phyloP scores from a whole-genome alignment of 2,888 invertebrate genomes.

The Catocala nupta region DNA sequence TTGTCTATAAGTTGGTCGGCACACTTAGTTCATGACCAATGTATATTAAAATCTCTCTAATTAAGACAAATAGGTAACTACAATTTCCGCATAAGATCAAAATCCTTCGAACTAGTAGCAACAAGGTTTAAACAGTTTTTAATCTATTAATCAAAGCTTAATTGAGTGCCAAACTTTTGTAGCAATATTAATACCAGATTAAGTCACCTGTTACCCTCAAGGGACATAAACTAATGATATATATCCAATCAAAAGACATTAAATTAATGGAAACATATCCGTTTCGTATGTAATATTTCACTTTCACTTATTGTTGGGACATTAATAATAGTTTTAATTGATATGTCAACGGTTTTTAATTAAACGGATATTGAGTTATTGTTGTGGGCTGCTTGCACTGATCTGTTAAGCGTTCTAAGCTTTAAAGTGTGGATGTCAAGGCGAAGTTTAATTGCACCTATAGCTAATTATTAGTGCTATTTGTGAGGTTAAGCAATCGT shows the following conservation, averaged over 20 bases:
- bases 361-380: constrained; percentile 19
- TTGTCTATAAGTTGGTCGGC: too few species aligned
- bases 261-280: constrained; percentile 21
- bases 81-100: not conserved
- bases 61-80: too few species aligned
- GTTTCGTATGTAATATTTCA: constrained; percentile 23
- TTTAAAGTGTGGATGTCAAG: constrained; percentile 17
- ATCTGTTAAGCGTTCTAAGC: not conserved
- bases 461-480: not conserved
- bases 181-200: constrained; percentile 45
- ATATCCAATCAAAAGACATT: constrained; percentile 19
- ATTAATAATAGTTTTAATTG: constrained; percentile 28
- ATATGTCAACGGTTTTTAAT: constrained; percentile 31
- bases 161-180: constrained; percentile 41
- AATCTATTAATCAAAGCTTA: constrained; percentile 43
- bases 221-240: constrained; percentile 17
- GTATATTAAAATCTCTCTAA: too few species aligned
- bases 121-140: constrained; percentile 25
- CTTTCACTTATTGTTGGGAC: constrained; percentile 17
- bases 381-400: constrained; percentile 3
- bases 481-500: constrained; percentile 1
- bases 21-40: too few species aligned
- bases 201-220: constrained; percentile 22
- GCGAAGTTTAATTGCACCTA: not conserved
- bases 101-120: constrained; percentile 12